A percentile compares a stretch with the other conserved stretches of the same genome.
These are phyloP conservation scores for Orientallactaga sibirica DNA, from an alignment of 2,797 vertebrate genomes.

Conservation along the genomic window DNA sequence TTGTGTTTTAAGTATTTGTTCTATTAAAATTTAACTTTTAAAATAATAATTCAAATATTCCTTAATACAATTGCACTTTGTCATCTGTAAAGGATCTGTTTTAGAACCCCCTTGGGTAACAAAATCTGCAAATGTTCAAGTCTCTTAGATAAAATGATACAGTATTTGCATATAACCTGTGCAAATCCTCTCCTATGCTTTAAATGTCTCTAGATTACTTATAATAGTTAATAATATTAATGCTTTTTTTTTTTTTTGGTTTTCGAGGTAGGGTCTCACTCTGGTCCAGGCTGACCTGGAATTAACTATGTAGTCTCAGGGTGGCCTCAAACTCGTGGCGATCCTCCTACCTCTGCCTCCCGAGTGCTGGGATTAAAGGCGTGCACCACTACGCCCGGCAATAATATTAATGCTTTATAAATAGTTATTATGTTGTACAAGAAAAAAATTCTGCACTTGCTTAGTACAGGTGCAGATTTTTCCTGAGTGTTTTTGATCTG, in stretches of 20 bases:
- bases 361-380: too few species aligned
- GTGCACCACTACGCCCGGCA: too few species aligned
- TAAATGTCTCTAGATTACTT: background rate
- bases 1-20: conserved; percentile 42
- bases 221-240: background rate
- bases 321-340: too few species aligned
- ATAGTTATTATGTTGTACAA: background rate
- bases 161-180: background rate
- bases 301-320: too few species aligned
- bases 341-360: too few species aligned
- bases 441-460: background rate
- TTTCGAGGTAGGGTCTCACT: too few species aligned
- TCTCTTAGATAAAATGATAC: background rate
- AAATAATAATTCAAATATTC: conserved; percentile 50
- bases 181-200: background rate
- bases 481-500: background rate
- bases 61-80: background rate
- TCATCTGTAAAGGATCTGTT: background rate
- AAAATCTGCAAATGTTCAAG: background rate
- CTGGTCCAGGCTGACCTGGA: too few species aligned
- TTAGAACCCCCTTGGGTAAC: background rate
- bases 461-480: background rate
- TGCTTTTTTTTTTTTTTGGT: too few species aligned
- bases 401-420: background rate
- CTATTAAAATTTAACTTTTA: conserved; percentile 55